phyloP scores from a whole-genome alignment of 2,888 invertebrate genomes.

The Harpalus rubripes region DNA sequence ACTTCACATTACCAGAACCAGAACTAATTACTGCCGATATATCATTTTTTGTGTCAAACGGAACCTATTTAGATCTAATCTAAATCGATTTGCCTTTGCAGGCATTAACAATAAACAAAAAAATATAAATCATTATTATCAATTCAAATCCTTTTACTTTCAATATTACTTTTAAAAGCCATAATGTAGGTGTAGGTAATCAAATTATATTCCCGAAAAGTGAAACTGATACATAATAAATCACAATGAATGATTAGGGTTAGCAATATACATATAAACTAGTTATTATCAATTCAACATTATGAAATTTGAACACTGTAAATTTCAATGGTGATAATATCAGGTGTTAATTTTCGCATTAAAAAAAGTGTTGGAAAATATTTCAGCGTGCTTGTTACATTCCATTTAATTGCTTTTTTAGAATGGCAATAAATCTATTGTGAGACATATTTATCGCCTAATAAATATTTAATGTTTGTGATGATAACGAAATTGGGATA shows the following conservation, averaged over 20 bases:
- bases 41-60: conserved; percentile 14
- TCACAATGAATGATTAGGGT: not conserved
- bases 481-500: not conserved
- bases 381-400: not conserved
- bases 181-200: not conserved
- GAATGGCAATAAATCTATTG: not conserved
- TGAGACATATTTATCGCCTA: not conserved
- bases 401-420: not conserved
- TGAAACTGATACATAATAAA: not conserved
- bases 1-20: too few relatives aligned
- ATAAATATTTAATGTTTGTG: not conserved
- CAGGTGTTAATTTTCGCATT: not conserved
- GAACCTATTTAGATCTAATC: conserved; percentile 34
- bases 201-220: not conserved
- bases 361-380: not conserved
- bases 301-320: not conserved
- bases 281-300: not conserved
- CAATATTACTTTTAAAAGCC: not conserved
- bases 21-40: conserved; percentile 9
- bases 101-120: conserved; percentile 8
- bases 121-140: conserved; percentile 10
- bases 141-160: not conserved
- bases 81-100: conserved; percentile 6
- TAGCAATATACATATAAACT: not conserved
- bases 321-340: not conserved